Evolutionary conservation across 2,888 invertebrate species (phyloP), one percentile per base, ranked within the genome.

Genomic region (Xylota sylvarum): DNA sequence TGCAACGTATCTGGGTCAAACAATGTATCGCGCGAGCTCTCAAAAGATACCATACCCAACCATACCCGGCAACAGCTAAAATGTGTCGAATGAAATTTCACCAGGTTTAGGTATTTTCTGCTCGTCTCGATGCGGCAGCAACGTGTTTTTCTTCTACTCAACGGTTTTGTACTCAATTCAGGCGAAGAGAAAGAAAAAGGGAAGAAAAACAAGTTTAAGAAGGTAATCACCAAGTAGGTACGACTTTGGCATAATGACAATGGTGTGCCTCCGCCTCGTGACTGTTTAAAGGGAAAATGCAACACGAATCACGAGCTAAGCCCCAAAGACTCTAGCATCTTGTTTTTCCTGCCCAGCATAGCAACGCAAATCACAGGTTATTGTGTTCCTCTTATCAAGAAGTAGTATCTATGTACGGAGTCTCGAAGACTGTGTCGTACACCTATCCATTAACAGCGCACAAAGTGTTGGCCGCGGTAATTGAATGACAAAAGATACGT

Each of bases 1-100:
- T 84, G 84, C 79, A 84, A 40, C 56, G 37, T 69, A 84, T 74
- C 62, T 84, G 19, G 84, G 79, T 84, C 84, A 79, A 69, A 69
- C 55, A 48, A 70, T 50, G 69, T 79, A 74, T 84, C 78, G 83
- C 60, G 78, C 52, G 60, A 64, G 70, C 64, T 72, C 60, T 60
- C 50, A 52, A 48, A 65, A 83, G 82, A 72, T 72, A 78, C 65
- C 43, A 78, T 80, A 50, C 32, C 50, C 40, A 43, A 43, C 48
- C 40, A 27, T 40, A 56, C 58, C 65, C 50, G 52, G 35, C 70
- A 67, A 48, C 52, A 78, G 52, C 52, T 55, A 43, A 78, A 83
- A 83, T 83, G 55, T 84, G 72, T 69, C 83, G 79, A 79, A 78
- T 73, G 78, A 64, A 23, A 43, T 83, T 78, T 78, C 78, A 72